Evolutionary conservation across 1,140 invertebrate genomes (phyloP).

Genomic region (Caerostris extrusa): DNA sequence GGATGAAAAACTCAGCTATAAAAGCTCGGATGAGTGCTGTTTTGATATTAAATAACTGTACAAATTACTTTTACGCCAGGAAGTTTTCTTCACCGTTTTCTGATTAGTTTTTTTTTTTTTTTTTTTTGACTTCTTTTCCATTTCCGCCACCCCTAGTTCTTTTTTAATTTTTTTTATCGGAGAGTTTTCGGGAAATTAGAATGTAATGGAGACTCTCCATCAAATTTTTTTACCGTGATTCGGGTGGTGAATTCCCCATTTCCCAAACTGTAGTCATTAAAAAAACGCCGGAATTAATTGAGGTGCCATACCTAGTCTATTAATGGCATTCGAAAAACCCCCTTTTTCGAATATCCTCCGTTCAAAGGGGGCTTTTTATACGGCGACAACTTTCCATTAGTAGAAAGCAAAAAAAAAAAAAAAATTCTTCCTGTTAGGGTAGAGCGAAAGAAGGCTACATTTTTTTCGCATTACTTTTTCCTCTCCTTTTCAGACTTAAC

Average conservation of each 20-base stretch:
- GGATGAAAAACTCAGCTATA: constrained; percentile 75
- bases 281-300: constrained; percentile 75
- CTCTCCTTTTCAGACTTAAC: constrained; percentile 54
- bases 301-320: constrained; percentile 73
- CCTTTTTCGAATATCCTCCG: constrained; percentile 47
- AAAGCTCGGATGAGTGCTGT: constrained; percentile 72
- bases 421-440: constrained; percentile 40
- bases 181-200: constrained; percentile 73
- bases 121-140: constrained; percentile 40
- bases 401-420: neutral
- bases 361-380: constrained; percentile 72
- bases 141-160: neutral
- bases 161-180: constrained; percentile 60
- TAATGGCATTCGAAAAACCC: constrained; percentile 58
- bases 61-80: constrained; percentile 76
- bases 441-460: constrained; percentile 48
- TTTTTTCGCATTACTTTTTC: constrained; percentile 33
- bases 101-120: constrained; percentile 75
- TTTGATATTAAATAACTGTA: constrained; percentile 77
- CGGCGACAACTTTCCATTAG: constrained; percentile 75
- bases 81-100: constrained; percentile 64
- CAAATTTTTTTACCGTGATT: constrained; percentile 64
- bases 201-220: constrained; percentile 77
- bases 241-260: constrained; percentile 48
- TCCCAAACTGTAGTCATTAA: constrained; percentile 74